Evolutionary conservation across 1,140 invertebrate species (phyloP), one percentile per base, ranked within the genome.

Genomic region (Lepidostoma basale): DNA sequence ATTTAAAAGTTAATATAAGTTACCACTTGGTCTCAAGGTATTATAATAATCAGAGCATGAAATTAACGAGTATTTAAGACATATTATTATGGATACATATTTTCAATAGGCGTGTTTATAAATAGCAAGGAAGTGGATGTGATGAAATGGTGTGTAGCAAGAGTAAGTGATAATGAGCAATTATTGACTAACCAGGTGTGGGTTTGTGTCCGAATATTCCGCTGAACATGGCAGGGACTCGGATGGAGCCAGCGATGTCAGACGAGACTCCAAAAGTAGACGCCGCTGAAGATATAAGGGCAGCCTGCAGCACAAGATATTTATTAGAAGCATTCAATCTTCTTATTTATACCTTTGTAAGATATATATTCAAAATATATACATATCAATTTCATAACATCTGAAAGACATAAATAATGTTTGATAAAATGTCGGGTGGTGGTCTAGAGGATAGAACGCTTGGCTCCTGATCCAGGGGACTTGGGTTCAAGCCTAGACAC

Each of bases 121-220:
- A n/a, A n/a, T n/a, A n/a, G n/a, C n/a, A n/a, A n/a, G n/a, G n/a
- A n/a, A n/a, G n/a, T n/a, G n/a, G n/a, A n/a, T n/a, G n/a, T n/a
- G n/a, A n/a, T n/a, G n/a, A n/a, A n/a, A n/a, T n/a, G n/a, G n/a
- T n/a, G n/a, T n/a, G n/a, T n/a, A n/a, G n/a, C n/a, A 60, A 60
- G 25, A 12, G 14, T 49, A 28, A n/a, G n/a, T n/a, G n/a, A n/a
- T n/a, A n/a, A n/a, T n/a, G n/a, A n/a, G n/a, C n/a, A 59, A 54
- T 25, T 86, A 86, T 74, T 88, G 87, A 0, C 70, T 76, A 74
- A 88, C 90, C 88, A 70, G 87, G 83, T 0, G 92, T 90, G 14
- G 93, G 89, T 75, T 95, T 96, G 77, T 95, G 92, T 22, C 94
- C 93, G 76, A 93, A 97, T 25, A 97, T 82, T 16, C 95, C 95